Evolutionary conservation across 2,888 invertebrate genomes (phyloP).

Genomic region (Shargacucullia verbasci): DNA sequence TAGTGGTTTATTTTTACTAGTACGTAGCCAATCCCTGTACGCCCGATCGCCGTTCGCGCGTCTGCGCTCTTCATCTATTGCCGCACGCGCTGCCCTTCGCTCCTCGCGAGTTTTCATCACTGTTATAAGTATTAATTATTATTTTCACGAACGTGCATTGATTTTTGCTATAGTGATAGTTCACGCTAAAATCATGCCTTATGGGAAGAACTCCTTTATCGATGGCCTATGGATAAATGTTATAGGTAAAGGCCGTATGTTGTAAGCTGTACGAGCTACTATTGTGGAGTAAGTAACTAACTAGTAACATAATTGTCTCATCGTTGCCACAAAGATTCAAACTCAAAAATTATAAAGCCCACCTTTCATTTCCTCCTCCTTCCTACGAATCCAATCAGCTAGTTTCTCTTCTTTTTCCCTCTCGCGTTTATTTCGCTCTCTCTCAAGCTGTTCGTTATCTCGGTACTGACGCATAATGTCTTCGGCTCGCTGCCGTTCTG

Average conservation of each 20-base stretch:
- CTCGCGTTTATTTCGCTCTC: slow-evolving; percentile 76
- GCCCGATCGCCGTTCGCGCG: slow-evolving; percentile 88
- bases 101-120: slow-evolving; percentile 85
- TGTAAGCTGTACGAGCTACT: too few relatives aligned
- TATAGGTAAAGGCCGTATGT: too few relatives aligned
- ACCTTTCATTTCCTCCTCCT: slow-evolving; percentile 90
- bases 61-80: slow-evolving; percentile 87
- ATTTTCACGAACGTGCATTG: too few relatives aligned
- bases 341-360: slow-evolving; percentile 18
- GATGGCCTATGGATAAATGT: too few relatives aligned
- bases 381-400: slow-evolving; percentile 89
- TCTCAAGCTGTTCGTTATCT: slow-evolving; percentile 74
- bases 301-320: too few relatives aligned
- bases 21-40: slow-evolving; percentile 90
- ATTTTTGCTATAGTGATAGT: too few relatives aligned
- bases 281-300: too few relatives aligned
- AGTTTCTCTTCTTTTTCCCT: slow-evolving; percentile 83
- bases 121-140: slow-evolving; percentile 24
- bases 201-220: too few relatives aligned
- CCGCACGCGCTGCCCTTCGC: slow-evolving; percentile 80
- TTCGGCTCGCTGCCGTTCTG: slow-evolving; percentile 78
- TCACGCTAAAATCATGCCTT: too few relatives aligned
- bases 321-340: background rate
- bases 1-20: slow-evolving; percentile 90
- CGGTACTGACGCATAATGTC: slow-evolving; percentile 78